Percentiles rank a stretch among this genome's conserved stretches.
Evolutionary conservation across 1,140 invertebrate genomes (phyloP).

Genomic region (Apis cerana): DNA sequence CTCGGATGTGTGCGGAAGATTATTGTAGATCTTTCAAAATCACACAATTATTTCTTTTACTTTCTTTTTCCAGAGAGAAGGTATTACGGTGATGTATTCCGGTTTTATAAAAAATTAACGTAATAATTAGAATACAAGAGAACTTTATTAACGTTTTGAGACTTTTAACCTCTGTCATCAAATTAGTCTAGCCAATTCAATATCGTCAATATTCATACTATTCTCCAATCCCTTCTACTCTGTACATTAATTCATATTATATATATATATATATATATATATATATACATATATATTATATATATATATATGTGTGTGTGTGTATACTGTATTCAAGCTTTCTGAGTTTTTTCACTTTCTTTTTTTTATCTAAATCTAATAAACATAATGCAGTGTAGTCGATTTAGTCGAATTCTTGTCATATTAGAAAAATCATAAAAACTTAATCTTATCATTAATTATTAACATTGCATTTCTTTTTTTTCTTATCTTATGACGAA

Average conservation of each 20-base stretch:
- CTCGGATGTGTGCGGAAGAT: conserved; percentile 14
- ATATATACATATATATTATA: background rate
- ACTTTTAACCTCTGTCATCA: conserved; percentile 23
- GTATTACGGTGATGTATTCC: background rate
- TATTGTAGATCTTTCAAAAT: background rate
- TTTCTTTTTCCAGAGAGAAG: background rate
- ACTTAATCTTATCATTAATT: background rate
- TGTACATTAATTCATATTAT: conserved; percentile 37
- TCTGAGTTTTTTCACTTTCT: background rate
- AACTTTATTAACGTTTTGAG: conserved; percentile 56
- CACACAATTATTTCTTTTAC: background rate
- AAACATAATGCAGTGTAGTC: conserved; percentile 2
- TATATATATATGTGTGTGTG: conserved; percentile 5
- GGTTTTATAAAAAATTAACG: conserved; percentile 29
- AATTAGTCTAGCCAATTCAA: conserved; percentile 22
- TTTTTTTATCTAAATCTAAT: background rate
- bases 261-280: conserved; percentile 4
- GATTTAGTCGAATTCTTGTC: conserved; percentile 24
- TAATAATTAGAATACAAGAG: conserved; percentile 52
- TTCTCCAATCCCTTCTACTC: conserved; percentile 33
- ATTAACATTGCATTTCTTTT: background rate
- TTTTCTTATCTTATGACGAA: background rate
- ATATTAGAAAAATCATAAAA: conserved; percentile 22
- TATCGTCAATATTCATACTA: conserved; percentile 26
- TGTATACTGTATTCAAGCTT: background rate